phyloP scores from a whole-genome alignment of 1,140 invertebrate genomes.

The Tetramorium alpestre region DNA sequence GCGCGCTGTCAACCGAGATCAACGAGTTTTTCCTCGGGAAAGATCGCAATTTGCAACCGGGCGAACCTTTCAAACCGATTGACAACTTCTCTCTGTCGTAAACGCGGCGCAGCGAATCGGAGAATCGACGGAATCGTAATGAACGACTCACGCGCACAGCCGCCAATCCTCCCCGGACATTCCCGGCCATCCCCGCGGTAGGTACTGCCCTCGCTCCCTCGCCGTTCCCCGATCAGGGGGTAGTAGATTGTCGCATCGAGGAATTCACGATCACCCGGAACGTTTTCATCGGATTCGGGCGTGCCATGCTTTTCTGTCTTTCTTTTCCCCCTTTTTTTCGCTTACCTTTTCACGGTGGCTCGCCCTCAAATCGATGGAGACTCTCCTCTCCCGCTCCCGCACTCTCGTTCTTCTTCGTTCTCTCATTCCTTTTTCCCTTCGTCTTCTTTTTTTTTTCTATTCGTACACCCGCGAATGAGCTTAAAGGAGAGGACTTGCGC shows the following conservation, averaged over 20 bases:
- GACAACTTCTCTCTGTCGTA: constrained; percentile 63
- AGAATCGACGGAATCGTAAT: constrained; percentile 65
- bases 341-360: constrained; percentile 33
- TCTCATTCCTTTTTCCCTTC: background rate
- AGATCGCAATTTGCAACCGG: constrained; percentile 66
- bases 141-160: constrained; percentile 56
- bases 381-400: background rate
- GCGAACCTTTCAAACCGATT: constrained; percentile 61
- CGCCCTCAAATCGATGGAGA: constrained; percentile 48
- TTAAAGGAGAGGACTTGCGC: constrained; percentile 46
- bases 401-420: background rate
- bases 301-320: constrained; percentile 17
- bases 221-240: background rate
- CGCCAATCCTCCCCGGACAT: constrained; percentile 4
- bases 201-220: constrained; percentile 14
- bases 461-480: constrained; percentile 29
- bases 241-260: constrained; percentile 51
- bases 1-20: constrained; percentile 38
- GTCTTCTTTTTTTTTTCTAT: constrained; percentile 27
- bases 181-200: constrained; percentile 20
- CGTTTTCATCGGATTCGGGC: constrained; percentile 61
- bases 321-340: background rate
- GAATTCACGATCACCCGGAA: constrained; percentile 62
- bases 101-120: constrained; percentile 49
- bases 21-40: constrained; percentile 53